Conservation (phyloP, 2,888 invertebrate species). For the Protodeltote pygarga region DNA sequence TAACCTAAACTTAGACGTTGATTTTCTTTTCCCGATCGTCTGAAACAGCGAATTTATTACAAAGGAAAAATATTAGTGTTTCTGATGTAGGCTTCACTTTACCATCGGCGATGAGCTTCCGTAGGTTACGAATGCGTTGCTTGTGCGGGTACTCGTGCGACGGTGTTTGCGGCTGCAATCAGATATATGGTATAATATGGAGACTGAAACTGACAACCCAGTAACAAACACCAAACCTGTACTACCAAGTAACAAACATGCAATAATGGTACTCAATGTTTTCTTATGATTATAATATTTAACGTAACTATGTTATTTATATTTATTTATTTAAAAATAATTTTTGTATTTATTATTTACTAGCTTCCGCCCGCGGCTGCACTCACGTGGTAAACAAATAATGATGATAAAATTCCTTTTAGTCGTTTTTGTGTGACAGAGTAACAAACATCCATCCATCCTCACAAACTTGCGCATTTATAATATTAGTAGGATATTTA, state of each 20-base stretch:
- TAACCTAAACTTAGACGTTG: constrained; percentile 35
- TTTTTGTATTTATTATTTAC: no score
- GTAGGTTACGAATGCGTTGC: constrained; percentile 87
- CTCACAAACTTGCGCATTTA: no score
- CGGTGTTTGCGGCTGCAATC: constrained; percentile 52
- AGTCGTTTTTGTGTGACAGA: no score
- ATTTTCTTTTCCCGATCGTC: constrained; percentile 72
- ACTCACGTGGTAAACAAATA: no score
- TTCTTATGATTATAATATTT: constrained; percentile 29
- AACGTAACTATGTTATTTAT: constrained; percentile 36
- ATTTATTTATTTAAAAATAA: constrained; percentile 32
- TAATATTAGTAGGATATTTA: no score
- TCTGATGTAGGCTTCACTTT: constrained; percentile 82
- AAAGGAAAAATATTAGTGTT: constrained; percentile 83
- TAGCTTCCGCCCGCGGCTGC: no score
- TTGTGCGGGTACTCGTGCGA: constrained; percentile 87
- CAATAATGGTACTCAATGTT: constrained; percentile 43
- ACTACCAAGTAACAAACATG: constrained; percentile 30
- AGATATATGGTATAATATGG: constrained; percentile 15
- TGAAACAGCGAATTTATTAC: constrained; percentile 83
- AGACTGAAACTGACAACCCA: constrained; percentile 29
- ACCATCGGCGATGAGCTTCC: constrained; percentile 77
- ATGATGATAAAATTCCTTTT: no score
- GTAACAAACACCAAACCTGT: no score
- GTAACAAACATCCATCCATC: no score